A percentile compares a stretch with the other conserved stretches of the same genome.
Evolutionary conservation across 1,140 invertebrate species (phyloP).

Genomic region (Drosophila gunungcola): DNA sequence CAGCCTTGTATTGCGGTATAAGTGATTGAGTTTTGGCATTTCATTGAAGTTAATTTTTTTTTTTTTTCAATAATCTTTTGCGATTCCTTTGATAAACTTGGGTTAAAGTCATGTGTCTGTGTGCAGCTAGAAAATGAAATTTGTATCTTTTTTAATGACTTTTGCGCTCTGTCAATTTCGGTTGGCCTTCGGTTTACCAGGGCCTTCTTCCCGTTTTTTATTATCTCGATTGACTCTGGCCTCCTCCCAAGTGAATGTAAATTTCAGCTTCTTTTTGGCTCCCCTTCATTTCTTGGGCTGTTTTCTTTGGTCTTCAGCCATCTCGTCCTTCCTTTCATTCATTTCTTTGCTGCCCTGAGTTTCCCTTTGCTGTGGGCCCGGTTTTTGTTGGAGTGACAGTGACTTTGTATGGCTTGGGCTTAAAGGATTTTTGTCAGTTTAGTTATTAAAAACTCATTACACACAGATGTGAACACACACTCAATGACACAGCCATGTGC

Average conservation of each 20-base stretch:
- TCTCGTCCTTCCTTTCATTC: neutral
- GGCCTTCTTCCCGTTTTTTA: neutral
- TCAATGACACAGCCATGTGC: neutral
- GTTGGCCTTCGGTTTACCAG: constrained; percentile 21
- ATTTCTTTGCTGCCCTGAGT: constrained; percentile 1
- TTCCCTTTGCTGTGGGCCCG: constrained; percentile 7
- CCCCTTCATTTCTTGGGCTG: neutral
- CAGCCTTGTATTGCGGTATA: neutral
- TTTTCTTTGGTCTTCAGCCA: neutral
- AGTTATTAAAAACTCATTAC: constrained; percentile 80
- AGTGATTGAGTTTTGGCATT: neutral
- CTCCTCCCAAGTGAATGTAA: constrained; percentile 45
- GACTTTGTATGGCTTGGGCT: constrained; percentile 54
- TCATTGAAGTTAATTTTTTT: neutral
- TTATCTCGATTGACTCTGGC: constrained; percentile 33
- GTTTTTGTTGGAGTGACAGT: constrained; percentile 11
- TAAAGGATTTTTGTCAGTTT: constrained; percentile 77
- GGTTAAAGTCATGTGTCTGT: neutral
- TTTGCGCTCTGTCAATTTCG: constrained; percentile 14
- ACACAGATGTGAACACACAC: constrained; percentile 22
- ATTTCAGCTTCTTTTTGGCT: constrained; percentile 14
- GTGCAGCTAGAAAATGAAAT: neutral
- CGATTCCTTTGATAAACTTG: constrained; percentile 1
- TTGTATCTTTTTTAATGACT: constrained; percentile 9
- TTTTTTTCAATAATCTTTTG: neutral